Conservation (phyloP, 2,113 vertebrate species). For the Lampris megalopsis region DNA sequence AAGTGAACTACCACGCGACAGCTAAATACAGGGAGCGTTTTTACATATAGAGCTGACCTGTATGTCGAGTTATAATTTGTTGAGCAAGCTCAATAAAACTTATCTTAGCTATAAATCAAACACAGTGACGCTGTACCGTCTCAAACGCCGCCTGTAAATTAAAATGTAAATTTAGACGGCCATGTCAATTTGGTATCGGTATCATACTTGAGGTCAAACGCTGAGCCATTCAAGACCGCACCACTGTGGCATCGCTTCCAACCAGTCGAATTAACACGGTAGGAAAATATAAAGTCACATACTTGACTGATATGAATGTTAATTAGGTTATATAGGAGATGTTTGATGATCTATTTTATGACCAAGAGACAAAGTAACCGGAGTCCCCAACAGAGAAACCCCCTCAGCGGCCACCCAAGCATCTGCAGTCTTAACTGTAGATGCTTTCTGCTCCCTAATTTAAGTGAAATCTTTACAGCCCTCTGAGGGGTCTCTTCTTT, state of each 20-base stretch:
- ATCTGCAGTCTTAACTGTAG: background rate
- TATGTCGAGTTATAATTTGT: too few relatives aligned
- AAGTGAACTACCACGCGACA: too few relatives aligned
- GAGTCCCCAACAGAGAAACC: background rate
- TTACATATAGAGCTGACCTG: too few relatives aligned
- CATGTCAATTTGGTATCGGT: too few relatives aligned
- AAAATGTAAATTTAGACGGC: too few relatives aligned
- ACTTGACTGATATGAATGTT: background rate
- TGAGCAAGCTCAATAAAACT: too few relatives aligned
- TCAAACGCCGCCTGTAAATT: too few relatives aligned
- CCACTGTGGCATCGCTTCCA: background rate
- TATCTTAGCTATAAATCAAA: too few relatives aligned
- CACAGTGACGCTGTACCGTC: too few relatives aligned
- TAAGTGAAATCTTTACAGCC: conserved; percentile 30
- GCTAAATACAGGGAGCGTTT: too few relatives aligned
- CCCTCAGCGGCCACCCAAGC: conserved; percentile 5
- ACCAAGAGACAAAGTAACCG: background rate
- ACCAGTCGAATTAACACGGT: background rate
- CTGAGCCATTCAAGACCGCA: background rate
- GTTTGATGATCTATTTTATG: conserved; percentile 9
- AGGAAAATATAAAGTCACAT: background rate
- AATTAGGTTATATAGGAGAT: background rate
- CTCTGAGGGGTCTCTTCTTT: conserved; percentile 14
- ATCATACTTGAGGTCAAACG: too few relatives aligned
- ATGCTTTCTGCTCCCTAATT: conserved; percentile 29